These are phyloP conservation scores for Varecia variegata DNA, from an alignment of 2,797 vertebrate genomes.

Conservation along the genomic window DNA sequence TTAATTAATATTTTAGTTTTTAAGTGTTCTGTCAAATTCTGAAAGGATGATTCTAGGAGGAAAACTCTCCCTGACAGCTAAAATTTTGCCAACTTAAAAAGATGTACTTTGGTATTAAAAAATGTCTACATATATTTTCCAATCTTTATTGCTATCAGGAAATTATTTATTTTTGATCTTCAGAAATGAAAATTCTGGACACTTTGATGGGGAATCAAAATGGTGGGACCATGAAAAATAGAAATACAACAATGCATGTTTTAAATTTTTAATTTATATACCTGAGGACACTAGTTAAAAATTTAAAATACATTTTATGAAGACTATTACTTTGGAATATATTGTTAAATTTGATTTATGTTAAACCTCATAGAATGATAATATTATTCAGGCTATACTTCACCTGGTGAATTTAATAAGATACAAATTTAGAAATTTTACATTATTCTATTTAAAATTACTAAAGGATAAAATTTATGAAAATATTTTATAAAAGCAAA, in stretches of 20 bases:
- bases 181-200: neutral
- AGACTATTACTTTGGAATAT: neutral
- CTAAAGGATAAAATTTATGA: neutral
- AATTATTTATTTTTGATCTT: neutral
- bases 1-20: neutral
- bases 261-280: neutral
- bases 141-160: neutral
- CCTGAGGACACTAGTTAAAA: neutral
- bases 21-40: neutral
- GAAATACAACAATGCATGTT: neutral
- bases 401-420: neutral
- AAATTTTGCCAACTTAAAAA: neutral
- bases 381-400: neutral
- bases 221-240: neutral
- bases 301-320: neutral
- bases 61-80: neutral
- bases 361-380: neutral
- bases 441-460: neutral
- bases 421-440: neutral
- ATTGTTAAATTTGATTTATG: neutral
- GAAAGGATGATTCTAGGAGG: neutral
- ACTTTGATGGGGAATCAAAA: neutral
- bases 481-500: neutral
- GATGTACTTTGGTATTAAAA: neutral
- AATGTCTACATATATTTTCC: neutral